Percentiles rank a stretch among this genome's conserved stretches.
phyloP scores from a whole-genome alignment of 2,113 vertebrate genomes.

The Phrynosoma blainvillii region DNA sequence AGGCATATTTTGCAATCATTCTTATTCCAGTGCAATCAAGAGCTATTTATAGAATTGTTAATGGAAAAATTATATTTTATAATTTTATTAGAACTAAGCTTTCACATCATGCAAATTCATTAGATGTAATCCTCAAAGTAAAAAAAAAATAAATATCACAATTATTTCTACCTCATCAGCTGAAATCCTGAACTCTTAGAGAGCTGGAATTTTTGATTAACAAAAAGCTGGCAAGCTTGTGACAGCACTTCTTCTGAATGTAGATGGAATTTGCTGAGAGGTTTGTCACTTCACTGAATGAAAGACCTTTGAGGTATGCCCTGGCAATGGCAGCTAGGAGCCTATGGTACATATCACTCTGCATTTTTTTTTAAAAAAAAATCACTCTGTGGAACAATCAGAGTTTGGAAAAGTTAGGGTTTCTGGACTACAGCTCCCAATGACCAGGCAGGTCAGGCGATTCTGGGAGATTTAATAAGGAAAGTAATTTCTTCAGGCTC shows the following conservation, averaged over 20 bases:
- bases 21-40: conserved; percentile 26
- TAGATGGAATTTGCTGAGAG: not conserved
- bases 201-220: not conserved
- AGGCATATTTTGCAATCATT: not conserved
- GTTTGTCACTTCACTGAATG: not conserved
- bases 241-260: not conserved
- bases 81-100: conserved; percentile 33
- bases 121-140: conserved; percentile 26
- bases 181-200: conserved; percentile 35
- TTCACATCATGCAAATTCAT: not conserved
- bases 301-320: not conserved
- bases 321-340: not conserved
- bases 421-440: too few species aligned
- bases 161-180: conserved; percentile 4
- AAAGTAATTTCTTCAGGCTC: too few species aligned
- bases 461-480: too few species aligned
- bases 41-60: not conserved
- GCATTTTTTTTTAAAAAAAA: not conserved
- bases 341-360: not conserved
- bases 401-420: too few species aligned
- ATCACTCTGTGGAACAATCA: not conserved
- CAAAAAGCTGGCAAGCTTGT: not conserved
- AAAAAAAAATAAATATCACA: conserved; percentile 4
- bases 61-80: conserved; percentile 5
- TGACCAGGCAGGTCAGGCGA: too few species aligned